A percentile compares a stretch with the other conserved stretches of the same genome.
These are phyloP conservation scores for Drosophila tani DNA, from an alignment of 1,140 invertebrate genomes.

Conservation along the genomic window DNA sequence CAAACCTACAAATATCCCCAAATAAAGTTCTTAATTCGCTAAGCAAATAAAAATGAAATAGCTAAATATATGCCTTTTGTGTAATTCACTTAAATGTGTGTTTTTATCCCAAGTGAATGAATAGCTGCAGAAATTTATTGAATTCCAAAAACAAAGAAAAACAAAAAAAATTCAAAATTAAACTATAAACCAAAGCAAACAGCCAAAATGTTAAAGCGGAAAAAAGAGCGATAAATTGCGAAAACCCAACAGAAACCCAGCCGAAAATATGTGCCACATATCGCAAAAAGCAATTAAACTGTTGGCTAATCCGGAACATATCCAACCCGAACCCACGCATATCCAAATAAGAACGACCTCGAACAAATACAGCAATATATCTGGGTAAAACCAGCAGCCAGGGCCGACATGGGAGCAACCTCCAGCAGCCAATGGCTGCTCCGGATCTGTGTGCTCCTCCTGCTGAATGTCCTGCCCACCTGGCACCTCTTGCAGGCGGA, in stretches of 20 bases:
- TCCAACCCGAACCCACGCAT: slow-evolving; percentile 10
- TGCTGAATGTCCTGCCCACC: slow-evolving; percentile 33
- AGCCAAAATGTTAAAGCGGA: slow-evolving; percentile 46
- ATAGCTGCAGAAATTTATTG: slow-evolving; percentile 1
- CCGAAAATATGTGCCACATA: slow-evolving; percentile 42
- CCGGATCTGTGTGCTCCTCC: slow-evolving; percentile 47
- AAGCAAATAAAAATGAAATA: not conserved
- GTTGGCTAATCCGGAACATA: slow-evolving; percentile 20
- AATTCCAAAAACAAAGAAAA: not conserved
- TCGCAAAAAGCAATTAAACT: slow-evolving; percentile 40
- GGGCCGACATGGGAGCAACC: slow-evolving; percentile 62
- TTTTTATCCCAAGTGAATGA: not conserved
- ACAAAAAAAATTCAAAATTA: not conserved
- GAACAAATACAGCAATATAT: slow-evolving; percentile 26
- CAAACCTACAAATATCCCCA: not conserved
- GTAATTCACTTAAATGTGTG: not conserved
- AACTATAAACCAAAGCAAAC: not conserved
- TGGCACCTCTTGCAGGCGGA: slow-evolving; percentile 33
- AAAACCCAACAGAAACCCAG: slow-evolving; percentile 1
- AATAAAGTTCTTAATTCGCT: not conserved
- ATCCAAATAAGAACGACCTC: slow-evolving; percentile 15
- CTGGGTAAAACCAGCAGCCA: slow-evolving; percentile 27
- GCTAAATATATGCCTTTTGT: not conserved
- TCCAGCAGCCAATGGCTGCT: slow-evolving; percentile 46
- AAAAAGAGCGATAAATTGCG: slow-evolving; percentile 40